These are phyloP conservation scores for Carettochelys insculpta DNA, from an alignment of 2,113 vertebrate species.

Conservation along the genomic window DNA sequence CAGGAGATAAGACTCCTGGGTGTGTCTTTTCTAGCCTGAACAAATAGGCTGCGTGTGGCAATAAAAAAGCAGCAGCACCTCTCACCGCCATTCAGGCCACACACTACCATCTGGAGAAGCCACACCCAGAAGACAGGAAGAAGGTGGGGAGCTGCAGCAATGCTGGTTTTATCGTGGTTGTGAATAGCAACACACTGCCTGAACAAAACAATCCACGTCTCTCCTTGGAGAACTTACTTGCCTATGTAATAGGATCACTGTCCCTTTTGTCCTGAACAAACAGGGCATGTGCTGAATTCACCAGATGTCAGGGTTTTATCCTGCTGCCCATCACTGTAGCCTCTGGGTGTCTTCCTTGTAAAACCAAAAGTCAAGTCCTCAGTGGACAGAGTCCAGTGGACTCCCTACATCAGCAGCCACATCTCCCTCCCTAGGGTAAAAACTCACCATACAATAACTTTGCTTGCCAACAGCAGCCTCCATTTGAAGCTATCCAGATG, in stretches of 20 bases:
- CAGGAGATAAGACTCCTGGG: background rate
- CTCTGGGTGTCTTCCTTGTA: background rate
- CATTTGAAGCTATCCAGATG: background rate
- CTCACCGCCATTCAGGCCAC: background rate
- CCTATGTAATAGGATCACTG: fast-evolving
- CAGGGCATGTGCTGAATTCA: background rate
- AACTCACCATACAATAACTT: background rate
- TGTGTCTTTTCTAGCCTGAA: background rate
- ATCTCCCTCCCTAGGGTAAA: background rate
- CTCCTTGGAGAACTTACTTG: background rate
- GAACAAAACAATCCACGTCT: background rate
- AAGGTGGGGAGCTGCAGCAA: background rate
- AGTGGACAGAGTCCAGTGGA: background rate
- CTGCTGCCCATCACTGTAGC: fast-evolving
- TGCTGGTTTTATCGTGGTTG: background rate
- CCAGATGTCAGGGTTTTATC: background rate
- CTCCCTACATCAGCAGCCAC: background rate
- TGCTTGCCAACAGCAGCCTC: background rate
- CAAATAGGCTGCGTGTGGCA: background rate
- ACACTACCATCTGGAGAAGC: background rate
- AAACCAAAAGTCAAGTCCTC: background rate
- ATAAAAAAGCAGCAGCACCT: background rate
- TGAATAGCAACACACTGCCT: fast-evolving
- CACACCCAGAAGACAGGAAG: background rate
- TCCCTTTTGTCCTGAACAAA: background rate